phyloP scores from a whole-genome alignment of 2,888 invertebrate genomes.

The Lamellibrachia satsuma region DNA sequence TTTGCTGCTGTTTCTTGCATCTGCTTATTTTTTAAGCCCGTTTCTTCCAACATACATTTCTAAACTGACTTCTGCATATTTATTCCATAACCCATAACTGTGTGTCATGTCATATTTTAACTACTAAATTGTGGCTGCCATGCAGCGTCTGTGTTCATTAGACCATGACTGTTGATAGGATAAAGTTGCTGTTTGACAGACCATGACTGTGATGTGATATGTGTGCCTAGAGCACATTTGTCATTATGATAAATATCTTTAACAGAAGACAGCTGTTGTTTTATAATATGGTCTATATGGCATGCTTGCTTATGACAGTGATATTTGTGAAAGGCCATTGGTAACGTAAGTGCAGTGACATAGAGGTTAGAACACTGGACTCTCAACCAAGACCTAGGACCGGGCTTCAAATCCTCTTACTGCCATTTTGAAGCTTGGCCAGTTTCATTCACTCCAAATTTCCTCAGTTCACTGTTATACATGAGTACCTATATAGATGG shows the following conservation, averaged over 20 bases:
- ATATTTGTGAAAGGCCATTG: neutral
- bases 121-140: neutral
- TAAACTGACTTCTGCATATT: neutral
- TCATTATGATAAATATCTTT: neutral
- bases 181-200: constrained; percentile 8
- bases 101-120: neutral
- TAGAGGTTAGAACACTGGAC: no score
- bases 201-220: neutral
- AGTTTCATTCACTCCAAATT: no score
- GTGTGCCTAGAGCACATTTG: neutral
- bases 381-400: no score
- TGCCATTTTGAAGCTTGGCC: no score
- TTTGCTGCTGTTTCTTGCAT: neutral
- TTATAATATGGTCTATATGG: neutral
- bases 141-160: neutral
- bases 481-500: no score
- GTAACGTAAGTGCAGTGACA: neutral
- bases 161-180: neutral
- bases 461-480: no score
- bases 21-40: neutral
- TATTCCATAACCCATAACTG: neutral
- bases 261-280: neutral
- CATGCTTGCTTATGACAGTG: neutral
- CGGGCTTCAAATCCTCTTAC: no score
- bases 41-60: neutral